Percentiles rank a stretch among this genome's conserved stretches.
These are phyloP conservation scores for Thamnophis elegans DNA, from an alignment of 2,797 vertebrate species.

Conservation along the genomic window DNA sequence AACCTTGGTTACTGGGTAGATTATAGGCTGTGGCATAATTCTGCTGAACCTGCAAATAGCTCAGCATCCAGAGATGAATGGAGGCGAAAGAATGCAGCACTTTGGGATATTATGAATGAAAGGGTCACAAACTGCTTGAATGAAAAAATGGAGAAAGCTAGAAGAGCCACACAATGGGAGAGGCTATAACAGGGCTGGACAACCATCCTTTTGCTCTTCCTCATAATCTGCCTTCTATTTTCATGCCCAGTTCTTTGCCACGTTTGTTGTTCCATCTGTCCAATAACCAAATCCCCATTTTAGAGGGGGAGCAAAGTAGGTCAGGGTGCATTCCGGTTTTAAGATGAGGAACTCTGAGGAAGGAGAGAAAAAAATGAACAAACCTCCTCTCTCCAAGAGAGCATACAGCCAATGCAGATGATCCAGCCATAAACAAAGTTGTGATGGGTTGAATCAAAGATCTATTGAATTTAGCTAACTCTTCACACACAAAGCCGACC, in stretches of 20 bases:
- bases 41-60: slow-evolving; percentile 36
- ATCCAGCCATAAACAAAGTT: neutral
- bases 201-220: neutral
- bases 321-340: neutral
- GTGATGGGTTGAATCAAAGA: neutral
- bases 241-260: neutral
- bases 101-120: slow-evolving; percentile 45
- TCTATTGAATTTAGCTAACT: neutral
- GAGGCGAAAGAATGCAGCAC: slow-evolving; percentile 39
- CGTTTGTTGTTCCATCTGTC: neutral
- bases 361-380: neutral
- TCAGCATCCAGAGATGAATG: slow-evolving; percentile 30
- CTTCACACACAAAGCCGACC: neutral
- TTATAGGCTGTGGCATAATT: slow-evolving; percentile 35
- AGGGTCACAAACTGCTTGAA: slow-evolving; percentile 53
- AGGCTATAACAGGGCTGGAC: slow-evolving; percentile 31
- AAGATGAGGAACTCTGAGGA: neutral
- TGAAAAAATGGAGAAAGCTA: slow-evolving; percentile 13
- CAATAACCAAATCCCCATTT: neutral
- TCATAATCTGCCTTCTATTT: neutral
- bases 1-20: slow-evolving; percentile 24
- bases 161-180: neutral
- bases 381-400: neutral
- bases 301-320: slow-evolving; percentile 1
- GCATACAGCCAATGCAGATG: neutral